phyloP scores from a whole-genome alignment of 2,113 vertebrate species.

The Apodemus sylvaticus region DNA sequence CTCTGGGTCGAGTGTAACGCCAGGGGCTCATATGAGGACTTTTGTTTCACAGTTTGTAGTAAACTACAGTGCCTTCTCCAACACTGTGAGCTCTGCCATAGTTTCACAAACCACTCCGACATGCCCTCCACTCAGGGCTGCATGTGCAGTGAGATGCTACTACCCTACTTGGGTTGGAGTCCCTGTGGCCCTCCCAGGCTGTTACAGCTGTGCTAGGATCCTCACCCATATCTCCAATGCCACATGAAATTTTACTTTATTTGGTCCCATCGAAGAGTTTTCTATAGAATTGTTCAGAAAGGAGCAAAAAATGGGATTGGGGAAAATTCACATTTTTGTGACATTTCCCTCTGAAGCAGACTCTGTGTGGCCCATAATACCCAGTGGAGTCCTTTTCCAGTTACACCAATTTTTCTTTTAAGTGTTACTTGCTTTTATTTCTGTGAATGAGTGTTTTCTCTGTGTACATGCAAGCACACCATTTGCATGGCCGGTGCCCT shows the following conservation, averaged over 20 bases:
- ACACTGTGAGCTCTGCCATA: not conserved
- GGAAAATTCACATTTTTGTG: not conserved
- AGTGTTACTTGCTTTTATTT: not conserved
- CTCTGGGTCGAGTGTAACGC: not conserved
- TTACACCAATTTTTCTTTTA: not conserved
- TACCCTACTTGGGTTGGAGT: not conserved
- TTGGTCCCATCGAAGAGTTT: not conserved
- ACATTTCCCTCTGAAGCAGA: not conserved
- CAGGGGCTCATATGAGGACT: not conserved
- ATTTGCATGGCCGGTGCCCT: too few species aligned
- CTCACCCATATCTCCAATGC: not conserved
- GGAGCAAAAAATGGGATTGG: not conserved
- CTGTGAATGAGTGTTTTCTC: not conserved
- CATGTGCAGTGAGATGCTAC: not conserved
- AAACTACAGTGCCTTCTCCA: not conserved
- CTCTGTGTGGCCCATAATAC: not conserved
- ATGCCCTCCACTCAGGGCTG: not conserved
- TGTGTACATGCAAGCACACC: not conserved
- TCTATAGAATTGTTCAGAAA: not conserved
- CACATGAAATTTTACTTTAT: not conserved
- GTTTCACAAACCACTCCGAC: not conserved
- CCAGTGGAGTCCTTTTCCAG: not conserved
- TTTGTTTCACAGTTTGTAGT: slow-evolving; percentile 21
- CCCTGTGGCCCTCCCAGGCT: not conserved
- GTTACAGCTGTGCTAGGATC: not conserved